Conservation (phyloP, 1,140 invertebrate species). For the Euschistus heros region DNA sequence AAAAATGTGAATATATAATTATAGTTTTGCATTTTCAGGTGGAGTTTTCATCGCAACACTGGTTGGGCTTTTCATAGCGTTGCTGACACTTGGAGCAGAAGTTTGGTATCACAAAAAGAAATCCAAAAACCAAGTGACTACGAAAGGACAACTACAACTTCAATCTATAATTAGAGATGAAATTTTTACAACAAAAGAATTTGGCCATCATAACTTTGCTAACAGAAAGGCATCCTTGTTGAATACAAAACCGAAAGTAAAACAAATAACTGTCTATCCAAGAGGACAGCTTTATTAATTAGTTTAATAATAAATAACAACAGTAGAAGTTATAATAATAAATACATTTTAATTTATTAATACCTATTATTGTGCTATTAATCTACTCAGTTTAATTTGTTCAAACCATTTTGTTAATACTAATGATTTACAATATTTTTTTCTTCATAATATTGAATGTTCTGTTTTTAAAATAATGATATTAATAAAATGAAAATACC, state of each 20-base stretch:
- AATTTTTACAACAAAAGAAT: conserved; percentile 16
- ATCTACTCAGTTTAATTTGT: too few species aligned
- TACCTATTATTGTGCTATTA: too few species aligned
- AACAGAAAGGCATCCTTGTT: not conserved
- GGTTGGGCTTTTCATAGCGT: conserved; percentile 67
- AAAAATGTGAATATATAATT: not conserved
- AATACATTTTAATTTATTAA: too few species aligned
- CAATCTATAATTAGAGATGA: conserved; percentile 5
- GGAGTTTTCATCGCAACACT: conserved; percentile 82
- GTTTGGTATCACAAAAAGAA: conserved; percentile 67
- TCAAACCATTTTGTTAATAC: too few species aligned
- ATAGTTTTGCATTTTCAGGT: conserved; percentile 40
- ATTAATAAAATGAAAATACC: too few species aligned
- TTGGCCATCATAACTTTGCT: not conserved
- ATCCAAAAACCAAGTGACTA: conserved; percentile 32
- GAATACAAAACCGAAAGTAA: conserved; percentile 1
- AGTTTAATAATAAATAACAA: too few species aligned
- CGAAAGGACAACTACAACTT: not conserved
- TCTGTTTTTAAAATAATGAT: too few species aligned
- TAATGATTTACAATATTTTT: too few species aligned
- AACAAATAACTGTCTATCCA: conserved; percentile 11
- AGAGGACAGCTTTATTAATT: conserved; percentile 18
- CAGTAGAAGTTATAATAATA: too few species aligned
- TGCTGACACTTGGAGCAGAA: conserved; percentile 68
- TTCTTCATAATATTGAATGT: too few species aligned